Evolutionary conservation across 2,113 vertebrate genomes (phyloP), one percentile per base, ranked within the genome.

Genomic region (Sprattus sprattus): DNA sequence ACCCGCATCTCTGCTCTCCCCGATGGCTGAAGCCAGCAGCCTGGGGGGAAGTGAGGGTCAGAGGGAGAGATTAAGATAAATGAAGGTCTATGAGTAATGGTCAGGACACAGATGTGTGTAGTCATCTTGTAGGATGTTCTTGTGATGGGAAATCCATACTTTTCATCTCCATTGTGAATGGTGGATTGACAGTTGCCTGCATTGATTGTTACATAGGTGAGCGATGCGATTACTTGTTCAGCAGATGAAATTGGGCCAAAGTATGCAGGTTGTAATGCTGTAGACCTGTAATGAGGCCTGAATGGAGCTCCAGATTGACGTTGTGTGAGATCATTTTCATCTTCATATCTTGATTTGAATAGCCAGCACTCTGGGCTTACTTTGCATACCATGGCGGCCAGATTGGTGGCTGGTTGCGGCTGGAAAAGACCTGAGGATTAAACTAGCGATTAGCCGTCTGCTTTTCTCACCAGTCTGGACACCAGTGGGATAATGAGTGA

Each of bases 401-500:
- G 71, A 39, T 78, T 78, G 71, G 71, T 78, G 10, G 28, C 28
- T 78, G 71, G 10, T 39, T 39, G 28, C 5, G 25, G 32, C 71
- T 78, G 71, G 1, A 78, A 78, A 39, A 78, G 71, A 32, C 71
- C 71, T 15, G 71, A 78, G 71, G 71, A 78, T 78, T 78, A 78
- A 32, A 32, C 28, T 78, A 32, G 28, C 44, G 28, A 83, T 84
- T 52, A 85, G 81, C 75, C 81, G 60, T 75, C 67, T 80, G 39
- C 71, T 39, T 39, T 78, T 32, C 71, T 39, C 28, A 78, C 71
- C 15, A 39, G 28, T 78, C 28, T 78, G 71, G 32, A 78, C 71
- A 32, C 13, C 71, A 78, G 64, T 67, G 25, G 52, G 20, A n/a
- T 4, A 20, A 25, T 54, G 16, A 60, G 54, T 60, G 54, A 22